Percentiles rank a stretch among this genome's conserved stretches.
Conservation (phyloP, 2,113 vertebrate genomes). For the Osmerus eperlanus region DNA sequence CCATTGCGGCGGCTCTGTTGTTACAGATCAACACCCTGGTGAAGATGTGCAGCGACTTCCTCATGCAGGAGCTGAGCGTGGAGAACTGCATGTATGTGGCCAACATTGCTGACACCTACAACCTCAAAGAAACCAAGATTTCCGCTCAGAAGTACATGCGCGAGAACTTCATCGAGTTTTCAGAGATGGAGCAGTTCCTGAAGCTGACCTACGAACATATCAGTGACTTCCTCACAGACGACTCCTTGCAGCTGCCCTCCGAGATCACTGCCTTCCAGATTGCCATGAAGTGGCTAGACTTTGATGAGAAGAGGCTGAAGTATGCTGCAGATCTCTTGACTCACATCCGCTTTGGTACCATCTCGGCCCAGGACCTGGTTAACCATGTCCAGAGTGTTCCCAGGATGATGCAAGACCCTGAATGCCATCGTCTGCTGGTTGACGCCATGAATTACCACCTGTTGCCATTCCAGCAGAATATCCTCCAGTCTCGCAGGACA, state of each 20-base stretch:
- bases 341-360: constrained; percentile 94
- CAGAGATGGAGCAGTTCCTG: constrained; percentile 96
- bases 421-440: constrained; percentile 94
- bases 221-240: constrained; percentile 92
- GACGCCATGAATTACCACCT: constrained; percentile 99
- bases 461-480: constrained; percentile 95
- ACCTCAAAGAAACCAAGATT: constrained; percentile 87
- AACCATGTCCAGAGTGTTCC: constrained; percentile 92
- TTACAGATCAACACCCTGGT: constrained; percentile 91
- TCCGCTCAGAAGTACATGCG: constrained; percentile 92
- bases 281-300: constrained; percentile 97
- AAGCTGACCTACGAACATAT: constrained; percentile 99
- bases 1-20: constrained; percentile 87
- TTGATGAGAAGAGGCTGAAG: constrained; percentile 94
- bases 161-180: constrained; percentile 98
- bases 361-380: constrained; percentile 94
- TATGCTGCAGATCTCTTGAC: constrained; percentile 88
- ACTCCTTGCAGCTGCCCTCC: constrained; percentile 91
- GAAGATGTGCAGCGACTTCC: constrained; percentile 98
- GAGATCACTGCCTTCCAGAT: constrained; percentile 98
- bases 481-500: constrained; percentile 94
- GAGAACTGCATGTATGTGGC: constrained; percentile 97
- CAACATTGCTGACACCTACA: constrained; percentile 93
- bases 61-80: constrained; percentile 90
- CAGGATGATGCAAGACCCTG: constrained; percentile 97